Conservation (phyloP, 2,113 vertebrate species). For the Callopanchax toddi region DNA sequence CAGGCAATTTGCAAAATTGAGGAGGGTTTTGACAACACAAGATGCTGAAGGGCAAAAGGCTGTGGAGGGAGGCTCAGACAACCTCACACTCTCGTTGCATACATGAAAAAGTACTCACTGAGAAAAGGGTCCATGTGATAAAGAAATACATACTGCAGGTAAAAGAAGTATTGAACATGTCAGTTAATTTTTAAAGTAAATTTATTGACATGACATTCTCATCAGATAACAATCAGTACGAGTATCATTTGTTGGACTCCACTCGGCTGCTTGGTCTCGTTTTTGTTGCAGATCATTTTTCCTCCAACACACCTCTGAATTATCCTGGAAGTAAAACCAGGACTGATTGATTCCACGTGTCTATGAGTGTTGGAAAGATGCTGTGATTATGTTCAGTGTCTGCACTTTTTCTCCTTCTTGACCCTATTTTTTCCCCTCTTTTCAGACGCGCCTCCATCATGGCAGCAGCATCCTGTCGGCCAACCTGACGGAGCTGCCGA, state of each 20-base stretch:
- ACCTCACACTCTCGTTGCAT: conserved; percentile 12
- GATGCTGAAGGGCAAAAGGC: conserved; percentile 47
- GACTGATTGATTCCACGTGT: conserved; percentile 52
- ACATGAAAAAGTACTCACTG: neutral
- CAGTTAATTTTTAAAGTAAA: too few relatives aligned
- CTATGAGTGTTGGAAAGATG: conserved; percentile 23
- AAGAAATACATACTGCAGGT: too few relatives aligned
- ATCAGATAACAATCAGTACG: too few relatives aligned
- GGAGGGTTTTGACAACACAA: conserved; percentile 50
- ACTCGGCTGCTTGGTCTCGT: conserved; percentile 24
- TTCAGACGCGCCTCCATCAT: conserved; percentile 38
- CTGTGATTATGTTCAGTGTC: conserved; percentile 52
- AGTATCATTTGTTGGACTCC: conserved; percentile 46
- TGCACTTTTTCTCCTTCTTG: conserved; percentile 5
- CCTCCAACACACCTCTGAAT: conserved; percentile 44
- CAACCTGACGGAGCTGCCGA: conserved; percentile 54
- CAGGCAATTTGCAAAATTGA: conserved; percentile 64
- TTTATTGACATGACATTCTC: too few relatives aligned
- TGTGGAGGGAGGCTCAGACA: conserved; percentile 26
- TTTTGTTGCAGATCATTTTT: conserved; percentile 36
- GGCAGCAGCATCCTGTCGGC: conserved; percentile 47
- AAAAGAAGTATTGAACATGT: too few relatives aligned
- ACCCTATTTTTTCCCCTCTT: neutral
- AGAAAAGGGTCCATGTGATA: neutral
- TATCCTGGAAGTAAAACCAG: conserved; percentile 40